Conservation (phyloP, 1,140 invertebrate genomes). For the Drosophila quadrilineata region DNA sequence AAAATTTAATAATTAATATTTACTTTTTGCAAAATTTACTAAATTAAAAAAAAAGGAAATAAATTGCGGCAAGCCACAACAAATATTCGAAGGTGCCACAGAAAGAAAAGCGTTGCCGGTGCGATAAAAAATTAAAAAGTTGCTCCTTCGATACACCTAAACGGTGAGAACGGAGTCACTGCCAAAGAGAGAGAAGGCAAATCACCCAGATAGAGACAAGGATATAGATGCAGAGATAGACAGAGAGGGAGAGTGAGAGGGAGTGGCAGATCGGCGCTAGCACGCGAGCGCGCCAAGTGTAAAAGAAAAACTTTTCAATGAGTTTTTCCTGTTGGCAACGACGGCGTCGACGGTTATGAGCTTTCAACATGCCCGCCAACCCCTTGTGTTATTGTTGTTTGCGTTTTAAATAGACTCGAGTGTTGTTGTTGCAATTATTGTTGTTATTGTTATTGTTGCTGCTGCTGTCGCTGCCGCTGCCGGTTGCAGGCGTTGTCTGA, state of each 20-base stretch:
- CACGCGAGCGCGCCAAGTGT: constrained; percentile 69
- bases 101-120: constrained; percentile 30
- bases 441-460: constrained; percentile 25
- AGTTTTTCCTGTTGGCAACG: constrained; percentile 73
- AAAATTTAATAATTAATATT: too few relatives aligned
- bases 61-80: constrained; percentile 23
- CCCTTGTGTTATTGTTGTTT: constrained; percentile 70
- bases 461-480: constrained; percentile 28
- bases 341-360: constrained; percentile 58
- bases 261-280: constrained; percentile 16
- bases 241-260: background rate
- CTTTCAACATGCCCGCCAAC: constrained; percentile 22
- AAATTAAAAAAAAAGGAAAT: too few relatives aligned
- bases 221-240: background rate
- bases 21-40: too few relatives aligned
- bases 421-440: constrained; percentile 56
- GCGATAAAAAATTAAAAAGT: constrained; percentile 80
- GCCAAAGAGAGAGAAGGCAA: background rate
- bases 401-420: constrained; percentile 75
- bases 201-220: too few relatives aligned
- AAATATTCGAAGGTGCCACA: too few relatives aligned
- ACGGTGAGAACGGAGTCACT: constrained; percentile 3
- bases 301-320: constrained; percentile 80
- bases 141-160: constrained; percentile 65
- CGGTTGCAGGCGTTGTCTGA: constrained; percentile 73